A percentile compares a stretch with the other conserved stretches of the same genome.
Evolutionary conservation across 2,797 vertebrate genomes (phyloP).

Genomic region (Pantherophis alleghaniensis): DNA sequence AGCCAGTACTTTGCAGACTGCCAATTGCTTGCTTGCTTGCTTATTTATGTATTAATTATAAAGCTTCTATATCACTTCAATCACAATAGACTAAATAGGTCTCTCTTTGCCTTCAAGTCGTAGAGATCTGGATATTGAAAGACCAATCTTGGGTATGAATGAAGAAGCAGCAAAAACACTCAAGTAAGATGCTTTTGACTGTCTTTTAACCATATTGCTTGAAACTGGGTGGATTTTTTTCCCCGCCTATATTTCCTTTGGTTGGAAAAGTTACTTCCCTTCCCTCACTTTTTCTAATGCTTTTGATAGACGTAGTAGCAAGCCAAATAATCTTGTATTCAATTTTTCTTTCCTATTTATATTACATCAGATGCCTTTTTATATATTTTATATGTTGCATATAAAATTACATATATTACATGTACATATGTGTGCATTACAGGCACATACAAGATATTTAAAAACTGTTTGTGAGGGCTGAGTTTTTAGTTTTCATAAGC

Average conservation of each 20-base stretch:
- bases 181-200: slow-evolving; percentile 76
- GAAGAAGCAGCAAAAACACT: slow-evolving; percentile 82
- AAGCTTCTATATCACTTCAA: neutral
- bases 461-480: neutral
- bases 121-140: slow-evolving; percentile 88
- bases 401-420: neutral
- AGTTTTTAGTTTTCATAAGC: neutral
- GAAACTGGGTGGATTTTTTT: neutral
- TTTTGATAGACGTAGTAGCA: neutral
- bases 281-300: neutral
- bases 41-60: neutral
- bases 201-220: neutral
- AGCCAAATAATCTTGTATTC: neutral
- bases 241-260: neutral
- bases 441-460: neutral
- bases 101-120: slow-evolving; percentile 74
- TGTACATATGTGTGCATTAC: neutral
- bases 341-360: neutral
- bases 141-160: slow-evolving; percentile 80
- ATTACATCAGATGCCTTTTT: neutral
- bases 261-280: neutral
- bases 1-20: neutral
- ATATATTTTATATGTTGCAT: neutral
- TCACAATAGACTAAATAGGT: slow-evolving; percentile 22
- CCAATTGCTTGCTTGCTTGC: neutral